These are phyloP conservation scores for Crypturellus undulatus DNA, from an alignment of 2,113 vertebrate species.

Conservation along the genomic window DNA sequence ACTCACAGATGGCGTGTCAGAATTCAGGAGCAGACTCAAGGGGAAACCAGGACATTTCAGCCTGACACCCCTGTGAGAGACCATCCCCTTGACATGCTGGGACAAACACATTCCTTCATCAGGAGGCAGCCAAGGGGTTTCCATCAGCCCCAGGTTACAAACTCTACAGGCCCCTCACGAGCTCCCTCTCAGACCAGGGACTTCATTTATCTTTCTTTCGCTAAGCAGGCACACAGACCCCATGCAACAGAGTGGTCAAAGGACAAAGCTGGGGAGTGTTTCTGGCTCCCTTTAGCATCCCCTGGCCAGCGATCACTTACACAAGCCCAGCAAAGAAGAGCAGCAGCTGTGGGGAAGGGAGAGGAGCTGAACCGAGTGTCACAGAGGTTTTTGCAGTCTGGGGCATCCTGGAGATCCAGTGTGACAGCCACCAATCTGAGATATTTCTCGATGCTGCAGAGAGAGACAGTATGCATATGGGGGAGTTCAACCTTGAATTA, in stretches of 20 bases:
- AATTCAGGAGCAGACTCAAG: background rate
- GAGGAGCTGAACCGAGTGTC: background rate
- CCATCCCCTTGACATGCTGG: background rate
- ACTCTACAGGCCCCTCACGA: background rate
- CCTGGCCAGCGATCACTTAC: constrained; percentile 75
- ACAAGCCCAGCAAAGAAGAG: constrained; percentile 79
- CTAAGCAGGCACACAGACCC: background rate
- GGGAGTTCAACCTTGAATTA: background rate
- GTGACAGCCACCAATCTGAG: constrained; percentile 97
- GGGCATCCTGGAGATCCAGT: constrained; percentile 91
- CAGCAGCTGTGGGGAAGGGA: constrained; percentile 77
- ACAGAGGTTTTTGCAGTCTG: constrained; percentile 67
- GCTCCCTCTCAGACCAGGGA: background rate
- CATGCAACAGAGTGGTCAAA: background rate
- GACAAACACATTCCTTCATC: background rate
- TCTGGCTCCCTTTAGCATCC: background rate
- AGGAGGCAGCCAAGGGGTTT: background rate
- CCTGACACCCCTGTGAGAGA: background rate
- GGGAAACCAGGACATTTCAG: background rate
- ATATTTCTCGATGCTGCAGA: constrained; percentile 88
- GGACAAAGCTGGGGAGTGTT: background rate
- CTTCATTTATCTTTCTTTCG: background rate
- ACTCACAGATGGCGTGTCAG: background rate
- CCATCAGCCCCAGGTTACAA: background rate
- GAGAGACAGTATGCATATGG: background rate